These are phyloP conservation scores for Uropsilus gracilis DNA, from an alignment of 2,113 vertebrate genomes.

Conservation along the genomic window DNA sequence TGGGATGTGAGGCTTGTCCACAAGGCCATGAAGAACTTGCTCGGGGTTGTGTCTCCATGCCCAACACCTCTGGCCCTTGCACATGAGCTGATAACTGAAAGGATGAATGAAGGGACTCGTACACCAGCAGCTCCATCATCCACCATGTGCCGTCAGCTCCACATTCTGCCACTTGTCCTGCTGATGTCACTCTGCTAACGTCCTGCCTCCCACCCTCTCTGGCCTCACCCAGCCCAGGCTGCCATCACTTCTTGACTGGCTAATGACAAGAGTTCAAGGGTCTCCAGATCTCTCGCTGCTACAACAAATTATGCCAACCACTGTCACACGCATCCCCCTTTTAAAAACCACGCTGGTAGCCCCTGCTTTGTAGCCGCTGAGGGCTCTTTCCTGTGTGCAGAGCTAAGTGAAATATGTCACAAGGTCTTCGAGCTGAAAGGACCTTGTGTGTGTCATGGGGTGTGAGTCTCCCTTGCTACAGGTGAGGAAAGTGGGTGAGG, in stretches of 20 bases:
- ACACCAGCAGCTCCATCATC: too few species aligned
- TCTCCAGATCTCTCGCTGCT: background rate
- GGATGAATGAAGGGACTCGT: background rate
- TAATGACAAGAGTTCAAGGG: background rate
- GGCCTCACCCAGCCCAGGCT: background rate
- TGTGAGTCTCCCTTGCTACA: background rate
- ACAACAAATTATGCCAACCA: background rate
- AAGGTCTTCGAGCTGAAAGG: background rate
- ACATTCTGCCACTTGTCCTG: too few species aligned
- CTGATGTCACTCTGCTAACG: rapidly evolving
- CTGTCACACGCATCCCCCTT: background rate
- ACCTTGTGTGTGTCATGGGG: background rate
- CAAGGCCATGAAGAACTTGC: background rate
- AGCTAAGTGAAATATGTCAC: background rate
- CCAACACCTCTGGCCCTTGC: rapidly evolving
- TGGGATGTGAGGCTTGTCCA: rapidly evolving
- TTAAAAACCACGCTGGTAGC: background rate
- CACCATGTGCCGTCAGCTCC: background rate
- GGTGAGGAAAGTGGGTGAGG: background rate
- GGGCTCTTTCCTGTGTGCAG: background rate
- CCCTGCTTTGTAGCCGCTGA: background rate
- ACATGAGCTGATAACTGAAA: background rate
- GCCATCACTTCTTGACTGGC: background rate
- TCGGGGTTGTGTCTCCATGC: rapidly evolving
- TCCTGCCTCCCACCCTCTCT: background rate